Evolutionary conservation across 2,888 invertebrate species (phyloP), one percentile per base, ranked within the genome.

Genomic region (Mesoligia furuncula): DNA sequence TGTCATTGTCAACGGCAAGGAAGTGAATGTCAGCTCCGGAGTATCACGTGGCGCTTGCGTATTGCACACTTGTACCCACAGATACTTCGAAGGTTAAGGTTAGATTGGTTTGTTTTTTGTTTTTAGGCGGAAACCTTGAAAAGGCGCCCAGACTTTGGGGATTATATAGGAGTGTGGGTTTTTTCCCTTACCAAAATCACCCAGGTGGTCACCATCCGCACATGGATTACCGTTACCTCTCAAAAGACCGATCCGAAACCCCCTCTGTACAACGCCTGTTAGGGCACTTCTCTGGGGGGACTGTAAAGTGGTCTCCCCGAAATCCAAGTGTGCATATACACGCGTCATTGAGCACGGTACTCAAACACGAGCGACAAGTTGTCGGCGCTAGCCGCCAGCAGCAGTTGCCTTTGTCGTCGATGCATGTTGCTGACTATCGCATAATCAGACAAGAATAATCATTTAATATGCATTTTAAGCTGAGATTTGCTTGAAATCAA

Each of bases 1-100:
- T 88, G 71, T 82, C 87, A 87, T 67, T 85, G 86, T 88, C 88
- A 88, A 57, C 61, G 65, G 42, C 86, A 87, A 75, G 68, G 72
- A 81, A 74, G 76, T 76, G 77, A 80, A 76, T 78, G 81, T 48
- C 74, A 72, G 48, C n/a, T 70, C 62, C 75, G 66, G 65, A 64
- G 61, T 64, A 73, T 73, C 75, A 79, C 82, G 85, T 85, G 82
- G 65, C 39, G 24, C 24, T 45, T 36, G n/a, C 11, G 39, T 66
- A n/a, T 59, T 79, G 59, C 59, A 66, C 20, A 15, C 5, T 27
- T 42, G n/a, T 72, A 24, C n/a, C 31, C 27, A 57, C 39, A 5
- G 6, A 4, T 45, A 61, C 54, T 72, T 17, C n/a, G 69, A 69
- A 64, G 79, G 39, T 59, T n/a, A 71, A 6, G 27, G 27, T 42